Conservation (phyloP, 2,888 invertebrate species). For the Caenorhabditis sp. region DNA sequence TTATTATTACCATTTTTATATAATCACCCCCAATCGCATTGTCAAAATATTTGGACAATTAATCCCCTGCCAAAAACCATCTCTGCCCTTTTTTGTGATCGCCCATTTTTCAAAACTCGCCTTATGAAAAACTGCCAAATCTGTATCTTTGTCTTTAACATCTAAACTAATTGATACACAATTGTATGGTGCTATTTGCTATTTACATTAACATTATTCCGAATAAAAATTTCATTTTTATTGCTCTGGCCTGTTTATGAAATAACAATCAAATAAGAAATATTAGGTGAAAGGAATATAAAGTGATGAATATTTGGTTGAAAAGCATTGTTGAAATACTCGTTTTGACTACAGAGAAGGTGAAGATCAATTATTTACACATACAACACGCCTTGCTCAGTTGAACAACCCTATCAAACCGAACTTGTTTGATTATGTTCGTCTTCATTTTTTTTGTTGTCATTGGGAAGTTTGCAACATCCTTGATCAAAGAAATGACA, state of each 20-base stretch:
- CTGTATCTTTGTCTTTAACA: constrained; percentile 8
- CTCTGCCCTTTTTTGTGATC: constrained; percentile 33
- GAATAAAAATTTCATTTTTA: neutral
- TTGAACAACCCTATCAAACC: neutral
- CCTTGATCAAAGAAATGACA: constrained; percentile 36
- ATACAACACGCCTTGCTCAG: neutral
- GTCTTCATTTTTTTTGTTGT: neutral
- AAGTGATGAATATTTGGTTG: neutral
- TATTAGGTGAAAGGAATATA: neutral
- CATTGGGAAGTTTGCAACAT: constrained; percentile 22
- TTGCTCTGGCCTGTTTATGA: too few species aligned
- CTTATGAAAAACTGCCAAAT: constrained; percentile 19
- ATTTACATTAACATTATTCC: neutral
- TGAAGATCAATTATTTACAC: neutral
- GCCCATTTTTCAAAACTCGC: constrained; percentile 11
- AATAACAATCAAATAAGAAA: too few species aligned
- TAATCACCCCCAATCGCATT: constrained; percentile 5
- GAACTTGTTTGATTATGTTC: neutral
- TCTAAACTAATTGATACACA: constrained; percentile 13
- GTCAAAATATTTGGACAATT: constrained; percentile 6
- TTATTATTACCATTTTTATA: neutral
- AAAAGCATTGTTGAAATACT: neutral
- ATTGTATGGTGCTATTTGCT: constrained; percentile 12
- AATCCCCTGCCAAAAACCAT: neutral
- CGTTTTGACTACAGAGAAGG: neutral